A percentile compares a stretch with the other conserved stretches of the same genome.
Evolutionary conservation across 2,888 invertebrate genomes (phyloP).

Genomic region (Microplitis manilae): DNA sequence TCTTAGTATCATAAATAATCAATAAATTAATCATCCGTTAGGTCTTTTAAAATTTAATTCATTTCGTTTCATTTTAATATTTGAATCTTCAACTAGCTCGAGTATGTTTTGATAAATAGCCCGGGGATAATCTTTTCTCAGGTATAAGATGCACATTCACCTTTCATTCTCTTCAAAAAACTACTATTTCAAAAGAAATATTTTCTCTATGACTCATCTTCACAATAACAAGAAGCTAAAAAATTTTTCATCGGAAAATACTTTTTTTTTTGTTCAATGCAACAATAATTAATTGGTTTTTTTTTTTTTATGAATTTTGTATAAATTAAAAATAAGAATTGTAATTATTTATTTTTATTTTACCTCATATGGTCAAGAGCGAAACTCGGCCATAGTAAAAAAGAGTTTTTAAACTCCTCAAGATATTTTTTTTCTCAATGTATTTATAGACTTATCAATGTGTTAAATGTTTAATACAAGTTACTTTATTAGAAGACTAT

Average conservation of each 20-base stretch:
- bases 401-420: conserved; percentile 34
- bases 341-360: conserved; percentile 27
- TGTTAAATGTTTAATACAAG: conserved; percentile 29
- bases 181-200: not conserved
- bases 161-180: not conserved
- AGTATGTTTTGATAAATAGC: conserved; percentile 6
- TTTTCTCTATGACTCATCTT: not conserved
- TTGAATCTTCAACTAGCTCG: conserved; percentile 5
- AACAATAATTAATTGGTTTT: not conserved
- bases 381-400: conserved; percentile 41
- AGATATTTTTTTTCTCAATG: conserved; percentile 30
- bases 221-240: not conserved
- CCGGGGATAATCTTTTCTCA: not conserved
- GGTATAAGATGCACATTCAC: not conserved
- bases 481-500: conserved; percentile 27
- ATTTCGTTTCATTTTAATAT: not conserved
- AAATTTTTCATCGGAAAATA: not conserved
- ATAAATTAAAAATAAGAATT: not conserved
- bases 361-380: conserved; percentile 49
- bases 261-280: not conserved
- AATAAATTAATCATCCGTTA: not conserved
- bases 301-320: conserved; percentile 1
- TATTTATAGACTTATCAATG: conserved; percentile 33
- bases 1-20: not conserved
- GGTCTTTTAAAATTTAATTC: not conserved